Conservation (phyloP, 2,113 vertebrate genomes). For the Bolborhynchus lineola region DNA sequence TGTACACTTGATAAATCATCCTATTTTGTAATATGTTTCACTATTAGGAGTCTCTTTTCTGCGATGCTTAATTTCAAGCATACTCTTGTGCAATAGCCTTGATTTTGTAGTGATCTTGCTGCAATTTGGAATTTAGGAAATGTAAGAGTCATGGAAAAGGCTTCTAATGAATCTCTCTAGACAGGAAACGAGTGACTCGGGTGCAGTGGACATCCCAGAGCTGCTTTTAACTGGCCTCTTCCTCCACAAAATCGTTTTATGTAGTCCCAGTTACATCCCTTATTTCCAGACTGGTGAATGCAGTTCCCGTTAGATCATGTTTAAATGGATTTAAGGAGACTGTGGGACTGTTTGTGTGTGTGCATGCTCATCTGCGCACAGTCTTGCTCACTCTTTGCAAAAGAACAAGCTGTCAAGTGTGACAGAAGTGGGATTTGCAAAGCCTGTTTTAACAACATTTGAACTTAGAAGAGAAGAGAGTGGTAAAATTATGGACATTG, state of each 20-base stretch:
- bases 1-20: conserved; percentile 35
- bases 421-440: neutral
- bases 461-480: neutral
- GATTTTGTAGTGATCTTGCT: neutral
- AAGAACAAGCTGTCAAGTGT: neutral
- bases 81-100: conserved; percentile 47
- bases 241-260: neutral
- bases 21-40: conserved; percentile 16
- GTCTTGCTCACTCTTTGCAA: neutral
- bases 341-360: neutral
- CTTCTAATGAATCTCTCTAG: neutral
- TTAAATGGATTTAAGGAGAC: neutral
- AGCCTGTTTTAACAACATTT: neutral
- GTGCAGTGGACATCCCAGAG: neutral
- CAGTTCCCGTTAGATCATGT: neutral
- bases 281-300: neutral
- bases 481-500: neutral
- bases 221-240: conserved; percentile 5
- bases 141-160: conserved; percentile 24
- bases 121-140: conserved; percentile 52
- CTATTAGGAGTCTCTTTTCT: neutral
- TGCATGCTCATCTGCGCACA: rapidly evolving
- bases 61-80: neutral
- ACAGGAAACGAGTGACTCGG: conserved; percentile 29
- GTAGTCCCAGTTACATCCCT: neutral